A percentile compares a stretch with the other conserved stretches of the same genome.
Conservation (phyloP, 2,888 invertebrate genomes). For the Apantesis nais region DNA sequence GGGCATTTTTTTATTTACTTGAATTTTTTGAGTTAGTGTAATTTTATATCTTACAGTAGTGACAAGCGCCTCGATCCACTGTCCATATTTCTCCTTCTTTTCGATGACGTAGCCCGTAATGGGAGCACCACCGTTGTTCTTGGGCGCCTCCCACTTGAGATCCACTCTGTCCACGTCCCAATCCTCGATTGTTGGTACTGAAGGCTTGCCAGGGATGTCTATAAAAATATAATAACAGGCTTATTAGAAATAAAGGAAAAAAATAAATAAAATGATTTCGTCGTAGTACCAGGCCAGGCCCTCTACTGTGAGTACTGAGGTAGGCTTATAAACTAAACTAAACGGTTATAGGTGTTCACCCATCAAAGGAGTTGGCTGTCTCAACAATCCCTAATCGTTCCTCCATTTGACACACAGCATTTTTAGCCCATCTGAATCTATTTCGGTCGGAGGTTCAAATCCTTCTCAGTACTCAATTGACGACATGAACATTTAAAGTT, state of each 20-base stretch:
- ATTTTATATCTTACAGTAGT: constrained; percentile 85
- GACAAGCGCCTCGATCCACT: constrained; percentile 93
- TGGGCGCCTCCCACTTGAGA: constrained; percentile 93
- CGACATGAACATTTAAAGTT: not conserved
- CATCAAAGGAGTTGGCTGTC: no score
- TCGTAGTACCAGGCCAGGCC: no score
- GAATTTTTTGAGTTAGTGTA: not conserved
- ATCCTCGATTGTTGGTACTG: constrained; percentile 93
- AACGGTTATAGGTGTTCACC: no score
- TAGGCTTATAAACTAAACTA: no score
- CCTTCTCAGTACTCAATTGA: not conserved
- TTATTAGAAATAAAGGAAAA: no score
- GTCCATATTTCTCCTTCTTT: constrained; percentile 93
- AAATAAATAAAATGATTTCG: no score
- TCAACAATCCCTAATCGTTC: no score
- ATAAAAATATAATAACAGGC: constrained; percentile 2
- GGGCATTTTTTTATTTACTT: no score
- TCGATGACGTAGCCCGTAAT: constrained; percentile 95
- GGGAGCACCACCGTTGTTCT: constrained; percentile 91
- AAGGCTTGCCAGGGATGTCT: constrained; percentile 95
- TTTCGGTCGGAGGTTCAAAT: not conserved
- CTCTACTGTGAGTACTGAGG: no score
- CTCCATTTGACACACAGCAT: no score
- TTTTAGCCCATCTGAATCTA: not conserved
- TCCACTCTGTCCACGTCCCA: constrained; percentile 96